Percentiles rank a stretch among this genome's conserved stretches.
Evolutionary conservation across 2,888 invertebrate species (phyloP).

Genomic region (Aphodius granarius): DNA sequence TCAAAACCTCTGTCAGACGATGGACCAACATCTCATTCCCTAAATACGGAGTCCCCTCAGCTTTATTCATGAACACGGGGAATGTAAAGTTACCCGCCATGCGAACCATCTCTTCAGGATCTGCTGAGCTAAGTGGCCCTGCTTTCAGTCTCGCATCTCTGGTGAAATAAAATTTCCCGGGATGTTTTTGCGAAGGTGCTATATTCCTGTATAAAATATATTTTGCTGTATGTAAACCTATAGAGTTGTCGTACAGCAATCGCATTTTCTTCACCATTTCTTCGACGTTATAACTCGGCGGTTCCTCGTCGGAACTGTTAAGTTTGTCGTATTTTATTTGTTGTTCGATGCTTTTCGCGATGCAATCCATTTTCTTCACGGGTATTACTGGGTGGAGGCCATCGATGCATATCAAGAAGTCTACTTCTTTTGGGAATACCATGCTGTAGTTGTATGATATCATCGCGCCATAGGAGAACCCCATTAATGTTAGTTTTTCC

Average conservation of each 20-base stretch:
- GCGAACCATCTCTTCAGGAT: slow-evolving; percentile 59
- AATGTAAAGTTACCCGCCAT: slow-evolving; percentile 61
- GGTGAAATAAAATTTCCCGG: slow-evolving; percentile 62
- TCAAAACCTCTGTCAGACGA: slow-evolving; percentile 53
- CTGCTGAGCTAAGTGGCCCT: slow-evolving; percentile 55
- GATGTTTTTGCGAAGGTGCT: slow-evolving; percentile 56
- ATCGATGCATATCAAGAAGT: slow-evolving; percentile 60
- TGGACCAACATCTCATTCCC: slow-evolving; percentile 17
- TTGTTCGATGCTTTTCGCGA: slow-evolving; percentile 53
- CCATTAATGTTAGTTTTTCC: slow-evolving; percentile 66
- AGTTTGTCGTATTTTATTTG: slow-evolving; percentile 52
- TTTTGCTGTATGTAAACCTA: slow-evolving; percentile 38
- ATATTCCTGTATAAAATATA: slow-evolving; percentile 56
- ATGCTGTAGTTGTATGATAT: slow-evolving; percentile 62
- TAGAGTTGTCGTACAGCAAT: slow-evolving; percentile 36
- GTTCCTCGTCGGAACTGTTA: slow-evolving; percentile 50
- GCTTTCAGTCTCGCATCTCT: slow-evolving; percentile 61
- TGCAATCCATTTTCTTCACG: slow-evolving; percentile 51
- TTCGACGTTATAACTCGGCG: slow-evolving; percentile 62
- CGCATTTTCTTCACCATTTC: slow-evolving; percentile 61
- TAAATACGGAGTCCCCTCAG: slow-evolving; percentile 37
- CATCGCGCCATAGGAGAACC: slow-evolving; percentile 68
- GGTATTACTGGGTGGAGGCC: slow-evolving; percentile 49
- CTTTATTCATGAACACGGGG: slow-evolving; percentile 67
- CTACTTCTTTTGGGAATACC: slow-evolving; percentile 61